Conservation (phyloP, 2,888 invertebrate genomes). For the Plebejus melissa region DNA sequence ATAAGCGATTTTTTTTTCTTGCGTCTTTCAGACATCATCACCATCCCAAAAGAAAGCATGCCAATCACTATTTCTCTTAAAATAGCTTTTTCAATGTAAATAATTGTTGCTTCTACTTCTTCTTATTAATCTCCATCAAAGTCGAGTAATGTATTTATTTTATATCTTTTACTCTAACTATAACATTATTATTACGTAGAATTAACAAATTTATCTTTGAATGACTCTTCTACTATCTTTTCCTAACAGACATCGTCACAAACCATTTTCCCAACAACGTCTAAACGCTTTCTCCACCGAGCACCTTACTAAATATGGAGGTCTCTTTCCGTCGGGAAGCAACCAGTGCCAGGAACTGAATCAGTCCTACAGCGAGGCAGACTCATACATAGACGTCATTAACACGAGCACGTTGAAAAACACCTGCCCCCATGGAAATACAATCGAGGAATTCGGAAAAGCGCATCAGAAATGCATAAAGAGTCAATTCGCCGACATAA, state of each 20-base stretch:
- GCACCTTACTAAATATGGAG: conserved; percentile 72
- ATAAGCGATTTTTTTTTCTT: conserved; percentile 50
- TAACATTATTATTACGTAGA: conserved; percentile 29
- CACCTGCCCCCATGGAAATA: conserved; percentile 68
- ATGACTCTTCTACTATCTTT: conserved; percentile 61
- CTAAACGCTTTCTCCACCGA: conserved; percentile 76
- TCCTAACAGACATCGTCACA: conserved; percentile 73
- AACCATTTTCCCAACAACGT: conserved; percentile 77
- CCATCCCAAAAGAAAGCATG: conserved; percentile 66
- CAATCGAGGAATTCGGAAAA: conserved; percentile 72
- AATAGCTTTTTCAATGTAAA: conserved; percentile 32
- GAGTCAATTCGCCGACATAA: conserved; percentile 55
- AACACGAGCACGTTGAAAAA: conserved; percentile 61
- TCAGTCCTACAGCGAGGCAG: conserved; percentile 72
- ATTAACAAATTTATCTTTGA: conserved; percentile 37
- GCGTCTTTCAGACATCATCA: conserved; percentile 67
- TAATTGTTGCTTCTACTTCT: conserved; percentile 3
- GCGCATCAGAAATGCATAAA: conserved; percentile 74
- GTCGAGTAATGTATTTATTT: not conserved
- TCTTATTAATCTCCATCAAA: not conserved
- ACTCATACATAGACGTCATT: conserved; percentile 70
- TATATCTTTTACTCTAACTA: conserved; percentile 22
- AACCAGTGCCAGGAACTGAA: conserved; percentile 72
- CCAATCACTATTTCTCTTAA: conserved; percentile 61
- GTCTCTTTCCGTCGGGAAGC: conserved; percentile 70